A percentile compares a stretch with the other conserved stretches of the same genome.
These are phyloP conservation scores for Syngnathus floridae DNA, from an alignment of 2,113 vertebrate genomes.

Conservation along the genomic window DNA sequence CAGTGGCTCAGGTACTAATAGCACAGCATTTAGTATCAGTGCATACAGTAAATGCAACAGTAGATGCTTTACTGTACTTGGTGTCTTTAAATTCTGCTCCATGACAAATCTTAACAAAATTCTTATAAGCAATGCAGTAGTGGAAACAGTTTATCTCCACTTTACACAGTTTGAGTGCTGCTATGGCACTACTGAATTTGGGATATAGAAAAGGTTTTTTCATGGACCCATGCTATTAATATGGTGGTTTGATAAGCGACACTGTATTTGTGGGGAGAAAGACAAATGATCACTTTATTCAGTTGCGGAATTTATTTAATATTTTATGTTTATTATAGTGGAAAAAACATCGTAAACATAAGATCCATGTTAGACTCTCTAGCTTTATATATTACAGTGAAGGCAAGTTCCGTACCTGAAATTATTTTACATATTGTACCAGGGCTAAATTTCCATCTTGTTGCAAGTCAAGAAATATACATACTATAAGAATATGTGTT, in stretches of 20 bases:
- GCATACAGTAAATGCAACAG: conserved; percentile 22
- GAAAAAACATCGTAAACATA: not conserved
- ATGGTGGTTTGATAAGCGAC: not conserved
- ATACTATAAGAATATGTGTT: not conserved
- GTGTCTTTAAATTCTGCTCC: conserved; percentile 22
- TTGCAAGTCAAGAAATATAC: not conserved
- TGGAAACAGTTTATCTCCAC: not conserved
- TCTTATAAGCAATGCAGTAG: conserved; percentile 13
- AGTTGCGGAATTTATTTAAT: not conserved
- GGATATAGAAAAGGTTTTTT: not conserved
- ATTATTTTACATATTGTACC: not conserved
- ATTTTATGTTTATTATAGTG: not conserved
- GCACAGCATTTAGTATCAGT: conserved; percentile 38
- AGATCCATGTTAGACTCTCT: not conserved
- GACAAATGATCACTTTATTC: not conserved
- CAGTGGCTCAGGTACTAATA: conserved; percentile 66
- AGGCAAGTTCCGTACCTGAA: not conserved
- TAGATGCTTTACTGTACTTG: conserved; percentile 31
- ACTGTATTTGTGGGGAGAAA: not conserved
- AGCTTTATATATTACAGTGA: not conserved
- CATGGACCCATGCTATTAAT: not conserved
- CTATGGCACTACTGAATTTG: not conserved
- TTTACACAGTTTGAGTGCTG: not conserved
- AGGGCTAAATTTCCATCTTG: not conserved
- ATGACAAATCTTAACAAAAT: conserved; percentile 20